Evolutionary conservation across 92 coral and sea anemone species (phyloP).

Genomic region (Umimayanthus chanpuru): DNA sequence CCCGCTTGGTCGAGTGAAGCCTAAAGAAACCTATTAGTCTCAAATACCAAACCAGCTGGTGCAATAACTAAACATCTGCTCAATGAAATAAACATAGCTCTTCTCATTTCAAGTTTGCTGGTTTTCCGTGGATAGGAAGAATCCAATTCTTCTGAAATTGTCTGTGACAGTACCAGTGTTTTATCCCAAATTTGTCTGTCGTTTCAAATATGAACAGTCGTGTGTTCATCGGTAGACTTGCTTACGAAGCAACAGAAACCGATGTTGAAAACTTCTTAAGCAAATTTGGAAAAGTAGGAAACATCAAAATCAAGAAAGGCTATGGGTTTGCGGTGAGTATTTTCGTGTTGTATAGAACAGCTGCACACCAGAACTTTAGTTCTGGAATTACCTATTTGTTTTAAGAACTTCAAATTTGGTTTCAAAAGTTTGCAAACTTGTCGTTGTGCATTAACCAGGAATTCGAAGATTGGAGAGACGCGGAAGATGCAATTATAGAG

Average conservation of each 20-base stretch:
- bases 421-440: not conserved
- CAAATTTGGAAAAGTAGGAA: slow-evolving; percentile 31
- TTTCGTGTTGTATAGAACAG: not conserved
- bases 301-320: slow-evolving; percentile 44
- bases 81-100: not conserved
- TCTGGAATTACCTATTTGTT: not conserved
- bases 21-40: slow-evolving; percentile 19
- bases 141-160: not conserved
- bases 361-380: not conserved
- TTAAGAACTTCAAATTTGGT: not conserved
- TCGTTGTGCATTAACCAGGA: not conserved
- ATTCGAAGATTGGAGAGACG: slow-evolving; percentile 40
- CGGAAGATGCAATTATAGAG: slow-evolving; percentile 37
- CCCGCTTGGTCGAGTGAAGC: not conserved
- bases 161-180: not conserved
- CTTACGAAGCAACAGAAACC: slow-evolving; percentile 29
- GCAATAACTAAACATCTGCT: slow-evolving; percentile 27
- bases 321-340: slow-evolving; percentile 41
- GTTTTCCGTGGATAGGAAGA: not conserved
- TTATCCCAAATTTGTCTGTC: too few species aligned
- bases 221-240: slow-evolving; percentile 32
- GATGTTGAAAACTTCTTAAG: slow-evolving; percentile 37
- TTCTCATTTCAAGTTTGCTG: not conserved
- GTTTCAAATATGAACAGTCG: slow-evolving; percentile 32
- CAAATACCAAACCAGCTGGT: slow-evolving; percentile 33